Percentiles rank a stretch among this genome's conserved stretches.
phyloP scores from a whole-genome alignment of 2,113 vertebrate genomes.

The Maccullochella peelii region DNA sequence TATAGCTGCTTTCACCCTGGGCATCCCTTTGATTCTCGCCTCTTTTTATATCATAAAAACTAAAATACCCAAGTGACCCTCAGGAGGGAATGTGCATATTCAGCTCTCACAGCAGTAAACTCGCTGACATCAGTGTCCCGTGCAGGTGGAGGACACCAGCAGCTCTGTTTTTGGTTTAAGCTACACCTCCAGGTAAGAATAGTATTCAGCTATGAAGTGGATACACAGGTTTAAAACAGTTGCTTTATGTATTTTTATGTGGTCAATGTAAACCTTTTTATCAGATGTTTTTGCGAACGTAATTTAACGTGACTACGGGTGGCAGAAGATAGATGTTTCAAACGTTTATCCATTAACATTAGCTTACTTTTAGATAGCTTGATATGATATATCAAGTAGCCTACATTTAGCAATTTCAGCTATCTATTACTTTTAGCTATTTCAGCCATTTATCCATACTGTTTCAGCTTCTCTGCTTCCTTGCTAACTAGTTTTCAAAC shows the following conservation, averaged over 20 bases:
- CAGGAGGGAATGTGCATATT: slow-evolving; percentile 71
- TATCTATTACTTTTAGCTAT: no score
- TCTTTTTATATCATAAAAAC: slow-evolving; percentile 73
- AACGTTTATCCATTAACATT: neutral
- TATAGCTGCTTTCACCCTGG: slow-evolving; percentile 55
- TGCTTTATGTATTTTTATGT: neutral
- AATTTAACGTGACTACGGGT: neutral
- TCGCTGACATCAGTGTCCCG: slow-evolving; percentile 78
- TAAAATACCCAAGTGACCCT: slow-evolving; percentile 78
- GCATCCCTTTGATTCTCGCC: slow-evolving; percentile 62
- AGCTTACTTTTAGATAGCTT: neutral
- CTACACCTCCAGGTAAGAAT: slow-evolving; percentile 50
- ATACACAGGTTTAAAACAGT: neutral
- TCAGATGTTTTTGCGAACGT: neutral
- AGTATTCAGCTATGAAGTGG: neutral
- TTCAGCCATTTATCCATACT: no score
- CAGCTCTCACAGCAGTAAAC: slow-evolving; percentile 72
- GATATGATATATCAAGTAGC: no score
- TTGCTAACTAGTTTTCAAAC: neutral
- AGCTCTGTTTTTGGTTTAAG: slow-evolving; percentile 39
- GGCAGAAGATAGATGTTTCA: neutral
- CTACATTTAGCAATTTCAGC: neutral
- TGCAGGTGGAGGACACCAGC: slow-evolving; percentile 77
- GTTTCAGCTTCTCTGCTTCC: neutral
- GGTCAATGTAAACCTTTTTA: neutral